Base-by-base conservation (phyloP, 2,797 vertebrate species). In the Trematomus bernacchii region DNA sequence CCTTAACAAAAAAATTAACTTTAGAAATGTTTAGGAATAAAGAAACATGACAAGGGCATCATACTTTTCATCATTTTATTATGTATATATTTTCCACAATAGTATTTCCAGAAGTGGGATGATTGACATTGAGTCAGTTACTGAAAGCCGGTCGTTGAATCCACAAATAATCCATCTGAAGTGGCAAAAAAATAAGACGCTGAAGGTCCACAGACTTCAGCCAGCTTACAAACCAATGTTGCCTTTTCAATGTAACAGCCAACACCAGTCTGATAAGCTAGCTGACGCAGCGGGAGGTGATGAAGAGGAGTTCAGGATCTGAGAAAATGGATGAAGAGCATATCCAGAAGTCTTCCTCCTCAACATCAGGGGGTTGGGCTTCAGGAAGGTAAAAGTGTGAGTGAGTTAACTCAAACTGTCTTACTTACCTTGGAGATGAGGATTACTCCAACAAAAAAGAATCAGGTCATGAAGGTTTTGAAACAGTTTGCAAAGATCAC, bases 221-320 rank as follows among this genome's bases (percentile, higher is more conserved):
- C 94, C 97, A 99, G 98, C 98, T 94, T 98, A 99, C 96, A 98
- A 95, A 99, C 97, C 89, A 96, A 93, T 98, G 98, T 97, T 96
- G 98, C 97, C 97, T 92, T 94, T 91, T 0, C 88, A 84, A 95
- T 91, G 89, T 14, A 96, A 96, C 95, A 97, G 98, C 97, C 98
- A 99, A 99, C 98, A 99, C 98, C 98, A 99, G 97, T 99, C 98
- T 99, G 97, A 99, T 99, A 99, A 99, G 98, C 98, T 99, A 99
- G 94, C 97, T 94, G 96, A 99, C 91, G 96, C 89, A 90, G 93
- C 92, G 97, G 97, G 95, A 80, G 60, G 86, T 83, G 89, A 42
- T 42, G 27, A 42, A n/a, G 10, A 51, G 13, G 15, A 27, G 33
- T 21, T 30, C 23, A 27, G 3, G 23, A 37, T 37, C 10, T 4